Base-by-base conservation (phyloP, 2,113 vertebrate genomes). In the Leucoraja erinaceus region DNA sequence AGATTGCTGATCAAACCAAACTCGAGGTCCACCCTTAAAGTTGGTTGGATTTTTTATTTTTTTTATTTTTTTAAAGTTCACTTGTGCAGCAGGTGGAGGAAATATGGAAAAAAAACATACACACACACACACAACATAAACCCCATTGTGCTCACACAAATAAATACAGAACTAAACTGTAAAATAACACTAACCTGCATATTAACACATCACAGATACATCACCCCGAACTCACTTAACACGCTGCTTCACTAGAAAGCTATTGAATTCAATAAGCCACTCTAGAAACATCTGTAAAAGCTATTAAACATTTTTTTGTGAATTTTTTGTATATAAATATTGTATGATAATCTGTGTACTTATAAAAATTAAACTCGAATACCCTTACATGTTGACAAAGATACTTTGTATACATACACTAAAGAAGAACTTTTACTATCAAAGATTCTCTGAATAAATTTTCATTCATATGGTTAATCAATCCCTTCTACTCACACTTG, bases 231-330 rank as follows among this genome's bases (percentile, higher is more conserved):
- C 95, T 94, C 96, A 96, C 95, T 94, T 95, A 94, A 97, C 95
- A 95, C 94, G 96, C 95, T 96, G 96, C 97, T 94, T 96, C 95
- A 97, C 96, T 96, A 96, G 95, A 96, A 96, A 96, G 94, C 93
- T 94, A 94, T 93, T 94, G 96, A 97, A 96, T 95, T 96, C 96
- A 96, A 98, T 99, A 99, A 99, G 98, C 98, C 98, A 99, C 98
- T 99, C 98, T 98, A 95, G 98, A 98, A 98, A 98, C 98, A 98
- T 97, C 97, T 98, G 98, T 98, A 98, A 98, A 98, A 97, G 97
- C 97, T 97, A 97, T 98, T 97, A 98, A 98, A 97, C 97, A 96
- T 95, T 94, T 94, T 94, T 93, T 95, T 96, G 96, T 97, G 96
- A 95, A 95, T 94, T 95, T 56, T 31, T 94, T 95, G 96, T 98